phyloP scores from a whole-genome alignment of 2,888 invertebrate species.

The Phytoseiulus persimilis region DNA sequence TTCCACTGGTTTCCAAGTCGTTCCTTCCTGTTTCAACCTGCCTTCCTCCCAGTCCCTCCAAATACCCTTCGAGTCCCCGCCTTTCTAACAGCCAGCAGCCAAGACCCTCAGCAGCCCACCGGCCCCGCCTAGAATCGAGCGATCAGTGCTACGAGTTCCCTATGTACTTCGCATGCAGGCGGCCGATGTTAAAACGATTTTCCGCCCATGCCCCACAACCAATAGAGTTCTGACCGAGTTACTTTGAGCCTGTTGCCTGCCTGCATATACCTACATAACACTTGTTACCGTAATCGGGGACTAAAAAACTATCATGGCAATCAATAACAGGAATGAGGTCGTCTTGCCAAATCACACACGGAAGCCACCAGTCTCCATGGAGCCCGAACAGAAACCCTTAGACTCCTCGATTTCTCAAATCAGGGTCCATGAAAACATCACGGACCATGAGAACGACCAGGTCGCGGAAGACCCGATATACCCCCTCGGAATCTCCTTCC shows the following conservation, averaged over 20 bases:
- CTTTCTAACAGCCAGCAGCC: conserved; percentile 33
- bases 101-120: conserved; percentile 38
- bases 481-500: neutral
- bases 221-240: neutral
- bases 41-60: neutral
- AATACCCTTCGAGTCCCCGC: neutral
- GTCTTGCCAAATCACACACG: neutral
- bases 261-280: neutral
- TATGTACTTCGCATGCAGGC: neutral
- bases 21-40: neutral
- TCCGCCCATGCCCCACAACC: conserved; percentile 5
- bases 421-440: too few species aligned
- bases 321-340: neutral
- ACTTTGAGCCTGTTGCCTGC: neutral
- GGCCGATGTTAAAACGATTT: neutral
- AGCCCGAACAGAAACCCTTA: too few species aligned
- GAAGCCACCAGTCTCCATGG: neutral
- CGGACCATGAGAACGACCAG: too few species aligned
- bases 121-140: conserved; percentile 39
- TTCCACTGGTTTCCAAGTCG: neutral
- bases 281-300: neutral
- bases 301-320: neutral
- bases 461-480: too few species aligned
- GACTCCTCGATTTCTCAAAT: too few species aligned
- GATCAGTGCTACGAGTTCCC: conserved; percentile 36